Conservation (phyloP, 2,888 invertebrate genomes). For the Protodeltote pygarga region DNA sequence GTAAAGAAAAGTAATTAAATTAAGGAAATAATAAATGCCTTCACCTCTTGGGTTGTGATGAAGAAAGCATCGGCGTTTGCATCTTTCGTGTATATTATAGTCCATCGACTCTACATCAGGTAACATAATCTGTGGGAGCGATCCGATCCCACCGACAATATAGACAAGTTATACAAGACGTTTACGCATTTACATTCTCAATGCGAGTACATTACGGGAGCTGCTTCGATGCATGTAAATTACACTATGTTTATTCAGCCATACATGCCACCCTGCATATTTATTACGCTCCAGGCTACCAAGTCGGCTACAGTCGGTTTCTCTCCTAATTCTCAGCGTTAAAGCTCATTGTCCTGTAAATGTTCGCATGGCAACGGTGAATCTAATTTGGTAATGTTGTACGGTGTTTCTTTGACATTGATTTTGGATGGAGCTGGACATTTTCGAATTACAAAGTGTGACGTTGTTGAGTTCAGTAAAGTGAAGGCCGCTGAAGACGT, state of each 20-base stretch:
- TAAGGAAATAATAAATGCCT: no score
- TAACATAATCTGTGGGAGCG: slow-evolving; percentile 50
- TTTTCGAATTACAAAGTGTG: slow-evolving; percentile 67
- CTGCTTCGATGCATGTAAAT: slow-evolving; percentile 84
- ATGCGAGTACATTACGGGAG: slow-evolving; percentile 82
- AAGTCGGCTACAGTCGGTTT: slow-evolving; percentile 51
- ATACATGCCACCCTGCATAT: slow-evolving; percentile 79
- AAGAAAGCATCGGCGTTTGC: slow-evolving; percentile 16
- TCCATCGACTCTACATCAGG: slow-evolving; percentile 37
- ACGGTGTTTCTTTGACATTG: slow-evolving; percentile 81
- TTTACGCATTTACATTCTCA: slow-evolving; percentile 78
- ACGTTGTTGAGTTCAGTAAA: slow-evolving; percentile 51
- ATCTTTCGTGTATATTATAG: slow-evolving; percentile 42
- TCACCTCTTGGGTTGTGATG: slow-evolving; percentile 17
- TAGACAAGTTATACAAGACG: slow-evolving; percentile 67
- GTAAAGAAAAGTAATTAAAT: no score
- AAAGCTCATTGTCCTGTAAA: slow-evolving; percentile 56
- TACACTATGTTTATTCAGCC: slow-evolving; percentile 83
- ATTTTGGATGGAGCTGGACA: slow-evolving; percentile 72
- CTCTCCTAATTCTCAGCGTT: slow-evolving; percentile 45
- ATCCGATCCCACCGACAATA: slow-evolving; percentile 44
- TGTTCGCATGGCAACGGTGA: slow-evolving; percentile 56
- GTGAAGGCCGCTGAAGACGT: slow-evolving; percentile 60
- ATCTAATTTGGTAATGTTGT: slow-evolving; percentile 66
- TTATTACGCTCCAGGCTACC: slow-evolving; percentile 66